These are phyloP conservation scores for Neopelma chrysocephalum DNA, from an alignment of 2,797 vertebrate species.

Conservation along the genomic window DNA sequence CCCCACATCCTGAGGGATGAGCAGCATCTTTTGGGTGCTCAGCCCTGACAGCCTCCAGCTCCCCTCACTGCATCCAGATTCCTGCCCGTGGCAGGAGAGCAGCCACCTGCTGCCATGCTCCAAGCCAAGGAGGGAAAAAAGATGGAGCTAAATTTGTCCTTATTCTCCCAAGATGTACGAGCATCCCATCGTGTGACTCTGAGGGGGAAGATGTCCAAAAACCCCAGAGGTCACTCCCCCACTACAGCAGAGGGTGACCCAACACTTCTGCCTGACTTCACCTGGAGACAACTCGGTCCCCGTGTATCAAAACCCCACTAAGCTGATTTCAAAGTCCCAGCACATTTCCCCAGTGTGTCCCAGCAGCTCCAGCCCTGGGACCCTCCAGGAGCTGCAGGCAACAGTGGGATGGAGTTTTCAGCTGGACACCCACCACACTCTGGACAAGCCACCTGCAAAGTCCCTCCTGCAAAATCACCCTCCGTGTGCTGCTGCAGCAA, in stretches of 20 bases:
- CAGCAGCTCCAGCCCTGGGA: not conserved
- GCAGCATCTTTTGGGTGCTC: not conserved
- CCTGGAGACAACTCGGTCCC: fast-evolving
- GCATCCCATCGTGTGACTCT: fast-evolving
- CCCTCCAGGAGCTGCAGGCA: not conserved
- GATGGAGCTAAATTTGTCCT: not conserved
- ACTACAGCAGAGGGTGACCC: not conserved
- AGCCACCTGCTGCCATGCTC: fast-evolving
- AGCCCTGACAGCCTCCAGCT: not conserved
- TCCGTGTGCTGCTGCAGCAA: not conserved
- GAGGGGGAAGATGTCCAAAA: not conserved
- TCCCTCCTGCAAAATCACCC: not conserved
- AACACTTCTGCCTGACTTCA: fast-evolving
- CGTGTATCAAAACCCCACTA: fast-evolving
- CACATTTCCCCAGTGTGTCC: fast-evolving
- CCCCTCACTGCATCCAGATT: not conserved
- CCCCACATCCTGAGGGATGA: not conserved
- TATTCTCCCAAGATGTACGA: fast-evolving
- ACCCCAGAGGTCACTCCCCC: fast-evolving
- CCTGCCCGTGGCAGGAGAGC: not conserved
- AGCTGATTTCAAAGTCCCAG: not conserved
- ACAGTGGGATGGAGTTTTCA: not conserved
- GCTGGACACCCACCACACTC: fast-evolving
- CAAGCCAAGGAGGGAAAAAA: not conserved
- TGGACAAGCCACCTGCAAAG: not conserved